Conservation (phyloP, 1,140 invertebrate species). For the Solen grandis region DNA sequence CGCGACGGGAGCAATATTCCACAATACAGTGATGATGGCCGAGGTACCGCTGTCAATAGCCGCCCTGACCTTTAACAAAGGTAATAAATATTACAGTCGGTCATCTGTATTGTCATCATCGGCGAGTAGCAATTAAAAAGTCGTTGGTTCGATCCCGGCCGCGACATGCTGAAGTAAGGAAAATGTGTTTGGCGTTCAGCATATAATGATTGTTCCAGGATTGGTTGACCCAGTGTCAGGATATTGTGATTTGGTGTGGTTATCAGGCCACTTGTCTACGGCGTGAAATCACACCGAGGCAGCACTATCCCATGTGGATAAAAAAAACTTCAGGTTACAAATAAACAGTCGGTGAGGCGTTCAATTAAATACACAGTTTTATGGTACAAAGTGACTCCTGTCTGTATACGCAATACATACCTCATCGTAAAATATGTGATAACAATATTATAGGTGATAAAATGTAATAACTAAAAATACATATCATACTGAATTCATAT, state of each 20-base stretch:
- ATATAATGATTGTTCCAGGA: neutral
- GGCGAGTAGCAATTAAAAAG: neutral
- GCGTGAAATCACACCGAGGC: too few species aligned
- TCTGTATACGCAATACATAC: too few species aligned
- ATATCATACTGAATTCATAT: neutral
- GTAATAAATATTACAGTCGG: too few species aligned
- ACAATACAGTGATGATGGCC: conserved; percentile 71
- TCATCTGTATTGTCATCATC: neutral
- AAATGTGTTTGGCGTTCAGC: neutral
- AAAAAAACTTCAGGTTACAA: neutral
- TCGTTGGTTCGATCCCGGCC: too few species aligned
- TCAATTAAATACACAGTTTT: neutral
- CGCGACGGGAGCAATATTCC: conserved; percentile 63
- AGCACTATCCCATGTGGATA: neutral
- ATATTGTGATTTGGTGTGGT: too few species aligned
- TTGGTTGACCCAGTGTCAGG: too few species aligned
- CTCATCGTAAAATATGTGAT: too few species aligned
- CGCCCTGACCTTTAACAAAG: conserved; percentile 62
- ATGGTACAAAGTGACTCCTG: too few species aligned
- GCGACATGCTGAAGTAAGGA: neutral
- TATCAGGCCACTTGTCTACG: too few species aligned
- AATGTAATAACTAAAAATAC: neutral
- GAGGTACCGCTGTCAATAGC: conserved; percentile 67
- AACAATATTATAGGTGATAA: too few species aligned
- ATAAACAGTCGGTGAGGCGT: too few species aligned